phyloP scores from a whole-genome alignment of 1,140 invertebrate genomes.

The Sinella curviseta region DNA sequence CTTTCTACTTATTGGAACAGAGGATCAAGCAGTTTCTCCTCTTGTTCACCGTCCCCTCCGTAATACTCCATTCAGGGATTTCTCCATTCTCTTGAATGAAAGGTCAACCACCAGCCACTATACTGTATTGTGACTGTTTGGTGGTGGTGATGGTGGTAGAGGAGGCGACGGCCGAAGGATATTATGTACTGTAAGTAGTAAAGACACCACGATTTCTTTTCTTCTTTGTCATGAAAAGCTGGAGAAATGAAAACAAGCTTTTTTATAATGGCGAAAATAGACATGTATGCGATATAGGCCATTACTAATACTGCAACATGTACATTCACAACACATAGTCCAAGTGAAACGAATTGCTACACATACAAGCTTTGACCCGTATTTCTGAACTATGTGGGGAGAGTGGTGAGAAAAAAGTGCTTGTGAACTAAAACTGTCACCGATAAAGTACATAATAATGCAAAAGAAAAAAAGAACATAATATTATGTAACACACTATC shows the following conservation, averaged over 20 bases:
- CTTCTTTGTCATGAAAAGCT: too few relatives aligned
- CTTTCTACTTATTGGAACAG: conserved; percentile 7
- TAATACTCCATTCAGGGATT: background rate
- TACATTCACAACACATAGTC: background rate
- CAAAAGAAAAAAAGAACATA: background rate
- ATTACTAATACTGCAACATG: too few relatives aligned
- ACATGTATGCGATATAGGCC: too few relatives aligned
- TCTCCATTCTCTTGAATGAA: background rate
- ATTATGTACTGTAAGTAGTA: too few relatives aligned
- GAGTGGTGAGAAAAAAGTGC: background rate
- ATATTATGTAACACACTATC: background rate
- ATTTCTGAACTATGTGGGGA: background rate
- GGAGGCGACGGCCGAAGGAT: too few relatives aligned
- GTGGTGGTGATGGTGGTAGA: too few relatives aligned
- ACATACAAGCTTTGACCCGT: background rate
- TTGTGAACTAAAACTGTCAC: conserved; percentile 7
- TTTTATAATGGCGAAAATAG: too few relatives aligned
- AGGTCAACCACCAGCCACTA: background rate
- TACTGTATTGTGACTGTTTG: too few relatives aligned
- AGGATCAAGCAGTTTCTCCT: conserved; percentile 4
- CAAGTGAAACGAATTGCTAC: background rate
- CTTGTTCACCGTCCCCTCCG: background rate
- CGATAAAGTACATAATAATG: conserved; percentile 14
- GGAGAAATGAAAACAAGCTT: too few relatives aligned
- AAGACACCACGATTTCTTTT: too few relatives aligned